Evolutionary conservation across 2,113 vertebrate species (phyloP), one percentile per base, ranked within the genome.

Genomic region (Gyps fulvus): DNA sequence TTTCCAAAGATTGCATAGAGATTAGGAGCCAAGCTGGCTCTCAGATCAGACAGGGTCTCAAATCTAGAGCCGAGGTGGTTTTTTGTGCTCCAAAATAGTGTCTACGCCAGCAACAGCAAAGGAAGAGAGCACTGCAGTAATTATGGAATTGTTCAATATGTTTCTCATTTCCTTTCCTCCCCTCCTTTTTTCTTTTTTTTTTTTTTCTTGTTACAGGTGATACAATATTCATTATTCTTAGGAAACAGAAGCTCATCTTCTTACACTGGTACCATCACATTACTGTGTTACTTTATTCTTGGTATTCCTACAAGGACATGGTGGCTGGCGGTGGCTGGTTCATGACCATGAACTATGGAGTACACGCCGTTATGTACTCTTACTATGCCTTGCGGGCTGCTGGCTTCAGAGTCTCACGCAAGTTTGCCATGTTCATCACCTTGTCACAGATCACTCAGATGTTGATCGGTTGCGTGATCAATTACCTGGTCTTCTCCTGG

Each of bases 301-400:
- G 99, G 99, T 99, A 99, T 97, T 99, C 99, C 62, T 99, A 99
- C 98, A 99, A 99, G 98, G 99, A 99, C 99, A 99, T 99, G 99
- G 99, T 99, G 72, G 99, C 99, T 4, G 99, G 99, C 4, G 99
- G 99, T 4, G 99, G 99, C 34, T 99, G 99, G 99, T 99, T 99
- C 97, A 99, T 99, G 99, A 99, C 99, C 49, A 99, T 99, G 99
- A 99, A 99, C 99, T 99, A 99, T 38, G 98, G 99, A 89, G 99
- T 99, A 22, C 99, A 99, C 36, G 99, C 99, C 3, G 99, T 99
- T 93, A 99, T 99, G 99, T 99, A 99, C 99, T 99, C 99, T 13
- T 99, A 99, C 97, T 99, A 99, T 19, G 99, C 99, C 85, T 94
- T 99, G 98, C 98, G 99, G 87, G 99, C 99, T 1, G 99, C 99